phyloP scores from a whole-genome alignment of 1,140 invertebrate genomes.

The Drosophila arawakana region DNA sequence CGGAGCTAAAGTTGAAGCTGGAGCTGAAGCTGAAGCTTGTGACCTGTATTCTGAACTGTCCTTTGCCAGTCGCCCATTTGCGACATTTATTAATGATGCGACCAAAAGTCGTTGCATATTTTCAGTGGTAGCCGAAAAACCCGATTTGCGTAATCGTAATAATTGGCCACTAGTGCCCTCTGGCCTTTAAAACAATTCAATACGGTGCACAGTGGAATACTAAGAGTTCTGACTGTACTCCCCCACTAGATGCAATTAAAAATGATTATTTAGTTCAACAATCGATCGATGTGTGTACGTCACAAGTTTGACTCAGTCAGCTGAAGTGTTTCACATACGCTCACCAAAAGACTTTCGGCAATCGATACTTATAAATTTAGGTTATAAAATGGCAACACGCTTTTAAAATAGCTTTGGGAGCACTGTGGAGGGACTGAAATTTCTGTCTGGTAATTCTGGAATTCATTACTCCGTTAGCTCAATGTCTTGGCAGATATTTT shows the following conservation, averaged over 20 bases:
- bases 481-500: slow-evolving; percentile 1
- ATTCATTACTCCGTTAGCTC: slow-evolving; percentile 8
- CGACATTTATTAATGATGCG: slow-evolving; percentile 77
- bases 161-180: slow-evolving; percentile 59
- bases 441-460: slow-evolving; percentile 10
- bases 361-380: slow-evolving; percentile 74
- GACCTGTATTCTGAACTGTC: slow-evolving; percentile 11
- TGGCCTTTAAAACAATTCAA: slow-evolving; percentile 56
- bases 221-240: slow-evolving; percentile 56
- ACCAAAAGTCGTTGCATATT: slow-evolving; percentile 50
- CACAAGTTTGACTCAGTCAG: slow-evolving; percentile 38
- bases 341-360: slow-evolving; percentile 16
- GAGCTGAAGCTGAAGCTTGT: not conserved
- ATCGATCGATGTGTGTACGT: slow-evolving; percentile 32
- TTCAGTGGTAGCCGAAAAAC: slow-evolving; percentile 32
- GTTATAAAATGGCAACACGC: slow-evolving; percentile 57
- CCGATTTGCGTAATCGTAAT: slow-evolving; percentile 73
- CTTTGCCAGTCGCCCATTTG: slow-evolving; percentile 17
- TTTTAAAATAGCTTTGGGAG: slow-evolving; percentile 54
- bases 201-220: slow-evolving; percentile 26
- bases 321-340: slow-evolving; percentile 61
- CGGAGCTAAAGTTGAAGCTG: not conserved
- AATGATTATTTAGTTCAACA: slow-evolving; percentile 42
- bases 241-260: slow-evolving; percentile 27
- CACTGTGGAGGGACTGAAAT: not conserved